Evolutionary conservation across 2,888 invertebrate genomes (phyloP).

Genomic region (Aspidiotus rigidus): DNA sequence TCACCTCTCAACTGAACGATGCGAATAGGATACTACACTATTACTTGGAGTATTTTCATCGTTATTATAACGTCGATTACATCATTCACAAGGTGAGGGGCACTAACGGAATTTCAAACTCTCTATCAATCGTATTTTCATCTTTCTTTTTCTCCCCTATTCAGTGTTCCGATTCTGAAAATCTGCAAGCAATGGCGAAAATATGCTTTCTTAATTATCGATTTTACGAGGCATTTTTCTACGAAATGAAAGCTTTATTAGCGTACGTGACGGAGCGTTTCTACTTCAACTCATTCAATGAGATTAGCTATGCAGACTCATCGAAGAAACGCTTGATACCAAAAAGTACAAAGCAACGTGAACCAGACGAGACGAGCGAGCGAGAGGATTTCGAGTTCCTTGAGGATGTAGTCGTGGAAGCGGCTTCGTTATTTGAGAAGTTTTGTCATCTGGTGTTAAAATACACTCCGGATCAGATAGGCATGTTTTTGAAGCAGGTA

Average conservation of each 20-base stretch:
- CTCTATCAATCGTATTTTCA: too few relatives aligned
- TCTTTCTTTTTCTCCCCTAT: constrained; percentile 2
- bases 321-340: constrained; percentile 25
- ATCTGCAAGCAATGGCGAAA: constrained; percentile 36
- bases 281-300: constrained; percentile 20
- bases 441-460: constrained; percentile 20
- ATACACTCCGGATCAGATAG: constrained; percentile 17
- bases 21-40: constrained; percentile 42
- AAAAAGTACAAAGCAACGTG: background rate
- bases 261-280: constrained; percentile 17
- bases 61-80: constrained; percentile 42
- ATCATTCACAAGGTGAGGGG: constrained; percentile 43
- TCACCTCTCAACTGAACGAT: background rate
- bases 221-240: constrained; percentile 35
- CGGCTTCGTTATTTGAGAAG: constrained; percentile 18
- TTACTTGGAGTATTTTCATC: constrained; percentile 44
- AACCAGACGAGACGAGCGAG: background rate
- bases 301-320: background rate
- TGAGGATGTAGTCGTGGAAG: constrained; percentile 21
- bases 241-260: constrained; percentile 35
- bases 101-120: too few relatives aligned
- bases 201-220: constrained; percentile 34
- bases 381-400: constrained; percentile 15
- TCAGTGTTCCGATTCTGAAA: constrained; percentile 38
- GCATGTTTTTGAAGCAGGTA: constrained; percentile 17